phyloP scores from a whole-genome alignment of 1,140 invertebrate species.

The Trialeurodes vaporariorum region DNA sequence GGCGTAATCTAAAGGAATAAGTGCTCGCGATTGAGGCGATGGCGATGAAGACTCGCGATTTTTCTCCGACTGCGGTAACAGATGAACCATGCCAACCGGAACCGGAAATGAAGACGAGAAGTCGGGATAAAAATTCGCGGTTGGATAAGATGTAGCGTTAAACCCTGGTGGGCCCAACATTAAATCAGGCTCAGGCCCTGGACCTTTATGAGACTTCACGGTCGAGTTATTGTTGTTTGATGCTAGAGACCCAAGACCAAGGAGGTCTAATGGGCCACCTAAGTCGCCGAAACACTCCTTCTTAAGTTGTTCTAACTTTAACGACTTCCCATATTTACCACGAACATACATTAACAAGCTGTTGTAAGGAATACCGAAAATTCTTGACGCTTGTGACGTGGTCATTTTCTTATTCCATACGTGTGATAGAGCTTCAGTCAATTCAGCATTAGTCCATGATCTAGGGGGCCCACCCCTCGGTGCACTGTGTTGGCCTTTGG shows the following conservation, averaged over 20 bases:
- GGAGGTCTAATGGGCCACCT: constrained; percentile 46
- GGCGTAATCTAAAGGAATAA: not conserved
- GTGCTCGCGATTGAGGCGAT: no score
- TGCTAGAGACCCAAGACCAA: constrained; percentile 46
- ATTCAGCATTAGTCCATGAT: constrained; percentile 80
- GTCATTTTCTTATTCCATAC: constrained; percentile 92
- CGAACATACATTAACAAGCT: constrained; percentile 81
- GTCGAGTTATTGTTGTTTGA: constrained; percentile 44
- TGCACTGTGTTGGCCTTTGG: constrained; percentile 78
- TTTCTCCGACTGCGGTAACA: constrained; percentile 45
- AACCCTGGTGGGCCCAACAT: constrained; percentile 38
- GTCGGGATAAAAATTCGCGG: constrained; percentile 57
- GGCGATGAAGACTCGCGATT: not conserved
- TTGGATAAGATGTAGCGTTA: constrained; percentile 46
- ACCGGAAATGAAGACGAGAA: constrained; percentile 64
- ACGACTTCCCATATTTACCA: constrained; percentile 81
- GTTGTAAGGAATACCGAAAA: constrained; percentile 85
- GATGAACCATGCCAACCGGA: constrained; percentile 68
- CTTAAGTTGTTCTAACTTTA: constrained; percentile 72
- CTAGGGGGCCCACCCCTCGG: constrained; percentile 74
- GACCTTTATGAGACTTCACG: constrained; percentile 16
- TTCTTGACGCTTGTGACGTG: constrained; percentile 77
- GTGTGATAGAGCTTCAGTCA: constrained; percentile 76
- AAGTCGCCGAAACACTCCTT: constrained; percentile 68
- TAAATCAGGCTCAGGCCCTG: constrained; percentile 22